Base-by-base conservation (phyloP, 64 coral and sea anemone species). In the Anthopleura sola region DNA sequence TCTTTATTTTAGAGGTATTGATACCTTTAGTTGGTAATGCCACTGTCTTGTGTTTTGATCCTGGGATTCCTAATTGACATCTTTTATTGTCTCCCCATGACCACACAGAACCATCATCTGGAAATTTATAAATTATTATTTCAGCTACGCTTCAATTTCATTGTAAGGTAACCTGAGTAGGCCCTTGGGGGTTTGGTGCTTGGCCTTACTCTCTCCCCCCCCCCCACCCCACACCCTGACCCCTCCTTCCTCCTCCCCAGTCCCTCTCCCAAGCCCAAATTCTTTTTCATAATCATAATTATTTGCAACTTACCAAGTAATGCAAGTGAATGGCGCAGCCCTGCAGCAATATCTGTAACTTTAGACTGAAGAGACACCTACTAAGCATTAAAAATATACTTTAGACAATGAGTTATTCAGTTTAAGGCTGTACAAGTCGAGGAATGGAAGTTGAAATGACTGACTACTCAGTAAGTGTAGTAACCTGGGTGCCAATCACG, bases 31-130 rank as follows among this genome's bases (percentile, higher is more conserved):
- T 79, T 47, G 76, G 76, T 4, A 2, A 48, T 44, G 3, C 19
- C 36, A 79, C 20, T 79, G 19, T 79, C 44, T 79, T 79, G 6
- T 2, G 47, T 79, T 79, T 38, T 79, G 39, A 48, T 15, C 38
- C 20, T 44, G 37, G 76, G 44, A 79, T 79, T 38, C 95, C 95
- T 11, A 97, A 53, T 54, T 97, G 95, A 29, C 95, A 71, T 87
- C 87, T 90, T 69, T 91, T 97, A 55, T 97, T 97, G 23, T 83
- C 88, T 68, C 95, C 95, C 85, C 88, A 97, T 78, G 87, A 88
- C 88, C 91, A 97, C 0, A 97, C 85, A 82, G 88, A 90, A 55
- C 88, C 88, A 93, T 93, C 69, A 81, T 36, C 95, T 97, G 57
- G 34, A 47, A 64, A 78, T 53, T 29, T 34, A n/a, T n/a, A 21